These are phyloP conservation scores for Meloe dianella DNA, from an alignment of 2,888 invertebrate genomes.

Conservation along the genomic window DNA sequence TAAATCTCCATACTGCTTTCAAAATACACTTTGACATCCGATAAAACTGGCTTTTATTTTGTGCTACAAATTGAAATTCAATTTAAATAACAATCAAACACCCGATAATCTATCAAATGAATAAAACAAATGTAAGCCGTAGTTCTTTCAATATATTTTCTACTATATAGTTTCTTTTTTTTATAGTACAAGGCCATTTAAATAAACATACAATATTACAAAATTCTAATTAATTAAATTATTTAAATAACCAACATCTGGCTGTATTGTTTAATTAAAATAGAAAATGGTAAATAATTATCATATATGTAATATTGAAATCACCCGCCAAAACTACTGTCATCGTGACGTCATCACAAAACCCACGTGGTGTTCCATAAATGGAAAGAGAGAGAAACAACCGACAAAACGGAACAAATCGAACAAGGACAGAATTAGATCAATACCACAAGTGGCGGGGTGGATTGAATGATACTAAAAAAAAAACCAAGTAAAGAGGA, in stretches of 20 bases:
- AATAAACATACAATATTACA: constrained; percentile 1
- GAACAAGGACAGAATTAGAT: constrained; percentile 45
- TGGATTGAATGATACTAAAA: background rate
- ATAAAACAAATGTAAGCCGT: no score
- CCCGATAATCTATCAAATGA: no score
- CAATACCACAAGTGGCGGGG: constrained; percentile 45
- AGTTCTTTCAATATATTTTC: no score
- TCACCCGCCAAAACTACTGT: constrained; percentile 21
- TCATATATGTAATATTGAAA: background rate
- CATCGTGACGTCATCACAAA: constrained; percentile 35
- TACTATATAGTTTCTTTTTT: background rate
- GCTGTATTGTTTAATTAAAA: background rate
- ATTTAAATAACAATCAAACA: no score
- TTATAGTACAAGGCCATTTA: constrained; percentile 5
- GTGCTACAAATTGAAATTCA: no score
- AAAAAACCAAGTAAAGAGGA: constrained; percentile 25
- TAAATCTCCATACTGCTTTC: no score
- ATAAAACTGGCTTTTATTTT: no score
- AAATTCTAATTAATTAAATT: background rate
- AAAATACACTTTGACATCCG: no score
- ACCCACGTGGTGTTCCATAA: constrained; percentile 43
- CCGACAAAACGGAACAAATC: constrained; percentile 31
- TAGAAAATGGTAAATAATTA: background rate
- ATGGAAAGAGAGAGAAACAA: constrained; percentile 33
- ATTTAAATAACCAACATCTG: background rate